phyloP scores from a whole-genome alignment of 1,140 invertebrate species.

The Eufriesea mexicana region DNA sequence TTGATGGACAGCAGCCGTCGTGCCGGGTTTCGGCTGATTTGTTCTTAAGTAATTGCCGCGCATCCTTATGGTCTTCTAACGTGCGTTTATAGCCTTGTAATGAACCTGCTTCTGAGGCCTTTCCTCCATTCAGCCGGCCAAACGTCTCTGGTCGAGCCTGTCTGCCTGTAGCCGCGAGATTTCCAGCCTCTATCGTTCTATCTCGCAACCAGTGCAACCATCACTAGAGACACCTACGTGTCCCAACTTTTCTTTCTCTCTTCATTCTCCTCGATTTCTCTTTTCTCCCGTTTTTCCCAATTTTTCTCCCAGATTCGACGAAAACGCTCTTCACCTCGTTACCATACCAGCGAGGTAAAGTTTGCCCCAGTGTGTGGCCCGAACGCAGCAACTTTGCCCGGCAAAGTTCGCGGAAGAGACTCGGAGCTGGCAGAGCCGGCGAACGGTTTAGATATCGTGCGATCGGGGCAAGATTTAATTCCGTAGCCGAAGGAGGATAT shows the following conservation, averaged over 20 bases:
- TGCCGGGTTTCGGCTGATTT: constrained; percentile 76
- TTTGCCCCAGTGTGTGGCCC: not conserved
- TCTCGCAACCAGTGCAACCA: no score
- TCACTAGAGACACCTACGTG: no score
- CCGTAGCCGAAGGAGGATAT: constrained; percentile 57
- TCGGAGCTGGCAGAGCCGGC: not conserved
- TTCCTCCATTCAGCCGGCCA: constrained; percentile 62
- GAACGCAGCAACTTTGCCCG: not conserved
- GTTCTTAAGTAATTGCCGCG: constrained; percentile 79
- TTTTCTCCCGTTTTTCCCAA: no score
- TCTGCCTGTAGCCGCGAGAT: not conserved
- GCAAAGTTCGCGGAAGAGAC: not conserved
- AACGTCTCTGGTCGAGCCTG: constrained; percentile 3
- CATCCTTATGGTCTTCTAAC: constrained; percentile 78
- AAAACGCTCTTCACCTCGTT: no score
- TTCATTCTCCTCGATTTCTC: no score
- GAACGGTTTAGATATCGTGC: constrained; percentile 40
- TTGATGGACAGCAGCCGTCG: constrained; percentile 65
- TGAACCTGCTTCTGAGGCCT: constrained; percentile 77
- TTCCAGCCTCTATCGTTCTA: not conserved
- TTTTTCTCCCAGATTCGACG: no score
- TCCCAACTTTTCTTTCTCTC: no score
- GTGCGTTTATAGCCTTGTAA: constrained; percentile 79
- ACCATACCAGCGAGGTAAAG: no score
- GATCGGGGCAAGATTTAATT: constrained; percentile 53